These are phyloP conservation scores for Henricia sp. DNA, from an alignment of 53 echinoderm and acorn worm species.

Conservation along the genomic window DNA sequence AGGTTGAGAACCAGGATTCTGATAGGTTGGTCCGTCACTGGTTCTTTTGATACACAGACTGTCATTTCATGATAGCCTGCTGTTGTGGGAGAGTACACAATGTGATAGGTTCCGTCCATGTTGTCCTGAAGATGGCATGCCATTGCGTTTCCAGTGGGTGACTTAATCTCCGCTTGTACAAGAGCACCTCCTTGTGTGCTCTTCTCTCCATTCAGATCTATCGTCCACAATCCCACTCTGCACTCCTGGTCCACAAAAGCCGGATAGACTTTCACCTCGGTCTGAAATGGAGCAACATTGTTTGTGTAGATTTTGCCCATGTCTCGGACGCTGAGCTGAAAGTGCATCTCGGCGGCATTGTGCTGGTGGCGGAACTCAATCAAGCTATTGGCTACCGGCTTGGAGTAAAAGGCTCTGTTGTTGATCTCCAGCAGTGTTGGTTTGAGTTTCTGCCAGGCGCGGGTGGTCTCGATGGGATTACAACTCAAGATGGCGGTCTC, in stretches of 20 bases:
- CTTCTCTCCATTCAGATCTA: slow-evolving; percentile 61
- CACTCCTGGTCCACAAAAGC: slow-evolving; percentile 76
- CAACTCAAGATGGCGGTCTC: slow-evolving; percentile 56
- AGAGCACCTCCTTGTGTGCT: slow-evolving; percentile 66
- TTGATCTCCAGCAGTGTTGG: slow-evolving; percentile 63
- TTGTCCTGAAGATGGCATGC: slow-evolving; percentile 71
- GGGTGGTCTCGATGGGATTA: slow-evolving; percentile 62
- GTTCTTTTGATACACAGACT: slow-evolving; percentile 72
- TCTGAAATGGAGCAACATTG: slow-evolving; percentile 75
- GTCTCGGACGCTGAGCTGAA: slow-evolving; percentile 65
- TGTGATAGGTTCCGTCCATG: slow-evolving; percentile 69
- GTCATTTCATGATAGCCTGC: slow-evolving; percentile 61
- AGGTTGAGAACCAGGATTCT: slow-evolving; percentile 60
- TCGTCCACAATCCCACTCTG: slow-evolving; percentile 59
- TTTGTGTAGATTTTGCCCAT: slow-evolving; percentile 69
- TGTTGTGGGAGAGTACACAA: slow-evolving; percentile 58
- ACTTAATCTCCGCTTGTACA: slow-evolving; percentile 54
- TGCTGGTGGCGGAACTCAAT: slow-evolving; percentile 70
- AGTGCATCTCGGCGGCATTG: slow-evolving; percentile 70
- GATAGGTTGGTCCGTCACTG: slow-evolving; percentile 55
- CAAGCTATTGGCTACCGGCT: slow-evolving; percentile 70
- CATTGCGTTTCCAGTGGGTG: slow-evolving; percentile 36
- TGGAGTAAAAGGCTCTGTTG: slow-evolving; percentile 63
- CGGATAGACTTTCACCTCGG: slow-evolving; percentile 57
- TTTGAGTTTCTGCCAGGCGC: slow-evolving; percentile 73